Percentiles rank a stretch among this genome's conserved stretches.
These are phyloP conservation scores for Nymphicus hollandicus DNA, from an alignment of 2,113 vertebrate species.

Conservation along the genomic window DNA sequence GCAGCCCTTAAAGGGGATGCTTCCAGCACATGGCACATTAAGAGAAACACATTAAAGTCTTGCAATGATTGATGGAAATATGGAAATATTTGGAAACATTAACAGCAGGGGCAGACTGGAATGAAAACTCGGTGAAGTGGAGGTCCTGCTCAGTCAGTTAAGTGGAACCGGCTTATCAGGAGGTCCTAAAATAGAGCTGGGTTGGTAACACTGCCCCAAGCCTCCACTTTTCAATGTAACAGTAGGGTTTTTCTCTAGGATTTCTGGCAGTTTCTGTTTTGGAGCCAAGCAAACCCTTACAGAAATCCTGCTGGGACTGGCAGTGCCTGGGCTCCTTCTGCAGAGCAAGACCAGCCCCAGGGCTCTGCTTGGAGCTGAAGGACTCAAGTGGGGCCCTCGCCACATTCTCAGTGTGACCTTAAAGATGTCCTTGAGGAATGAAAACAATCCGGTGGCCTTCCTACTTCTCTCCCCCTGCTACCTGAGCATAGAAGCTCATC, in stretches of 20 bases:
- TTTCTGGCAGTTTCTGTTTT: background rate
- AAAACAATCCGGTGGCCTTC: background rate
- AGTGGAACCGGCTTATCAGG: background rate
- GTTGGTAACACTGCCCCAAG: background rate
- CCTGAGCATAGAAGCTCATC: background rate
- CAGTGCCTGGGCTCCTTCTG: background rate
- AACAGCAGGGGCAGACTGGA: background rate
- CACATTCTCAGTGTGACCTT: background rate
- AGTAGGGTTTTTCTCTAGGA: background rate
- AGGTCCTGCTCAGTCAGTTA: background rate
- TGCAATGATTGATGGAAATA: background rate
- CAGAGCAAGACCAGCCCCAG: fast-evolving
- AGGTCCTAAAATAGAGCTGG: background rate
- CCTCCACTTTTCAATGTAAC: background rate
- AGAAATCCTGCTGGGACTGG: background rate
- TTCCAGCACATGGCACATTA: background rate
- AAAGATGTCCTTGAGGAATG: background rate
- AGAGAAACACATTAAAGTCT: background rate
- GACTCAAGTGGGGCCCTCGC: background rate
- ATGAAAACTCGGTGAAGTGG: fast-evolving
- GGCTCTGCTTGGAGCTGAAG: background rate
- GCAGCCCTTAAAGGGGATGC: background rate
- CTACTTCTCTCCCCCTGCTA: background rate
- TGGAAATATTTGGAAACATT: background rate
- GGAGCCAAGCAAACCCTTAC: background rate